These are phyloP conservation scores for Lanius collurio DNA, from an alignment of 2,113 vertebrate species.

Conservation along the genomic window DNA sequence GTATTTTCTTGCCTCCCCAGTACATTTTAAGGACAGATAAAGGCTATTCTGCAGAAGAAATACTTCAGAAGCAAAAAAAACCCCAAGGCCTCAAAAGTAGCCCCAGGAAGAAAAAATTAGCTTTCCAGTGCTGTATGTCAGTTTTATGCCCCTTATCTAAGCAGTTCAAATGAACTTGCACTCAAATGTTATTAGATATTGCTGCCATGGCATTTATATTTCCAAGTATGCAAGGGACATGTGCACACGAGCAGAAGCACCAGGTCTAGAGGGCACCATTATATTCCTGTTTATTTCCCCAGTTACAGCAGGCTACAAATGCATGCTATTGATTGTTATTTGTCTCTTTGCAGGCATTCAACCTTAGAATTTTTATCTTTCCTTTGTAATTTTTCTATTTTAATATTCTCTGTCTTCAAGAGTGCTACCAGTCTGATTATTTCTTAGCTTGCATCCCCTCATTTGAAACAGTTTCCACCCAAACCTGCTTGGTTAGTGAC, in stretches of 20 bases:
- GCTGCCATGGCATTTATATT: slow-evolving; percentile 39
- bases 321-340: slow-evolving; percentile 27
- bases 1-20: background rate
- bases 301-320: slow-evolving; percentile 13
- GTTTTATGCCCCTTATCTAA: background rate
- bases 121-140: background rate
- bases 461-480: background rate
- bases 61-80: background rate
- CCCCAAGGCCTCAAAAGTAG: background rate
- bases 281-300: slow-evolving; percentile 37
- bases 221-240: background rate
- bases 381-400: slow-evolving; percentile 9
- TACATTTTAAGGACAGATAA: background rate
- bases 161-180: slow-evolving; percentile 22
- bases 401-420: background rate
- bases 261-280: slow-evolving; percentile 41
- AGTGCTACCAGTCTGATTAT: background rate
- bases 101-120: background rate
- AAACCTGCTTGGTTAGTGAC: background rate
- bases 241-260: background rate
- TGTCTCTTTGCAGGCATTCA: background rate
- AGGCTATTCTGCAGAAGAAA: background rate
- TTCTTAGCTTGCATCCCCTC: background rate
- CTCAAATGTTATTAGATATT: slow-evolving; percentile 32
- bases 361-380: slow-evolving; percentile 12